These are phyloP conservation scores for Metellina segmentata DNA, from an alignment of 2,888 invertebrate species.

Conservation along the genomic window DNA sequence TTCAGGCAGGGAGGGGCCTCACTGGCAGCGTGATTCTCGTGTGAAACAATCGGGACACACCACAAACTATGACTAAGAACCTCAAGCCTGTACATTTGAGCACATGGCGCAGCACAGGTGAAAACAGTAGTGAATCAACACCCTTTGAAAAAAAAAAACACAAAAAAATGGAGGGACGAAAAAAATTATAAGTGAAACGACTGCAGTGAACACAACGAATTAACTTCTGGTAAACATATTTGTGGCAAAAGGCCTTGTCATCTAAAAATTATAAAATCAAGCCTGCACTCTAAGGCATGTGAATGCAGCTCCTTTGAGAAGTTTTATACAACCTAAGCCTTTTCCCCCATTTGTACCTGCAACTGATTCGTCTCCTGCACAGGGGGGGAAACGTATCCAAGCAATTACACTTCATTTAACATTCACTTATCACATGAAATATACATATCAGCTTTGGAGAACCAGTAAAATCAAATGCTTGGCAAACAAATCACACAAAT, in stretches of 20 bases:
- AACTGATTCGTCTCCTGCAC: conserved; percentile 47
- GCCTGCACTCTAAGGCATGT: conserved; percentile 27
- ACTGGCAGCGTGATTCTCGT: too few relatives aligned
- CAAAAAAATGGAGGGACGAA: conserved; percentile 8
- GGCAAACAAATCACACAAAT: background rate
- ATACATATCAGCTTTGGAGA: conserved; percentile 40
- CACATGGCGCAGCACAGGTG: conserved; percentile 42
- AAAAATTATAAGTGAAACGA: conserved; percentile 22
- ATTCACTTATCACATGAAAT: conserved; percentile 40
- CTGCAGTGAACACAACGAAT: background rate
- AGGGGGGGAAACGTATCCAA: conserved; percentile 29
- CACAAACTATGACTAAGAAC: conserved; percentile 74
- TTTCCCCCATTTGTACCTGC: conserved; percentile 15
- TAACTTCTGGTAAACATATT: conserved; percentile 1
- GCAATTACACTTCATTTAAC: conserved; percentile 39
- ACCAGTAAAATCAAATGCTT: conserved; percentile 3
- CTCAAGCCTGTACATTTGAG: conserved; percentile 63
- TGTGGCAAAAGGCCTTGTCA: conserved; percentile 44
- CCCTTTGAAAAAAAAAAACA: conserved; percentile 3
- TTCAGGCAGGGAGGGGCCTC: background rate
- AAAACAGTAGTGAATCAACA: conserved; percentile 12
- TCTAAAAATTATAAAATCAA: conserved; percentile 44
- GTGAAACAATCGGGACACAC: conserved; percentile 44
- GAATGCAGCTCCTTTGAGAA: conserved; percentile 31
- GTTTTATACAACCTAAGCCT: conserved; percentile 46